phyloP scores from a whole-genome alignment of 2,113 vertebrate species.

The Clarias macrocephalus region DNA sequence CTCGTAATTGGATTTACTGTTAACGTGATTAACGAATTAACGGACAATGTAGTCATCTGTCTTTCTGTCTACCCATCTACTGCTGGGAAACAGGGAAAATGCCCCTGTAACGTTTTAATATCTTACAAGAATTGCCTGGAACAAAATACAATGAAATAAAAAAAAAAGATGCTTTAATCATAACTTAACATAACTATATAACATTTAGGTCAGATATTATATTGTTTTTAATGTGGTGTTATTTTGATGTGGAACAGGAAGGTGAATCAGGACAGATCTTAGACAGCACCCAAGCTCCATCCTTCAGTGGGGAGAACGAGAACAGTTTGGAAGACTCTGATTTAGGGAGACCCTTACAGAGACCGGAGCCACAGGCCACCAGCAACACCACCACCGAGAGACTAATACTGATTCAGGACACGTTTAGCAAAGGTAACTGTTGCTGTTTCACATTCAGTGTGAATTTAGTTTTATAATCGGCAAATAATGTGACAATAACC shows the following conservation, averaged over 20 bases:
- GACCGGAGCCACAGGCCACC: neutral
- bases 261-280: neutral
- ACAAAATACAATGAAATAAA: neutral
- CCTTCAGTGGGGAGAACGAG: neutral
- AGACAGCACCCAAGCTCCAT: neutral
- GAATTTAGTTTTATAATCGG: neutral
- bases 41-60: too few species aligned
- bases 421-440: conserved; percentile 31
- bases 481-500: neutral
- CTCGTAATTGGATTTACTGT: neutral
- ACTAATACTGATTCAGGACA: neutral
- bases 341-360: neutral
- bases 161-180: neutral
- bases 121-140: neutral
- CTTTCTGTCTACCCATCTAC: neutral
- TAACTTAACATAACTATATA: neutral
- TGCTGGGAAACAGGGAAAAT: neutral
- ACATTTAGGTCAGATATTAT: neutral
- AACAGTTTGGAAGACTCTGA: conserved; percentile 16
- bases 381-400: neutral
- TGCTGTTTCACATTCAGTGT: neutral
- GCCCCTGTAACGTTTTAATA: neutral
- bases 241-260: conserved; percentile 14
- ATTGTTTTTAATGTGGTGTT: neutral
- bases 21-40: neutral